A percentile compares a stretch with the other conserved stretches of the same genome.
Evolutionary conservation across 1,140 invertebrate species (phyloP).

Genomic region (Agrypnia vestita): DNA sequence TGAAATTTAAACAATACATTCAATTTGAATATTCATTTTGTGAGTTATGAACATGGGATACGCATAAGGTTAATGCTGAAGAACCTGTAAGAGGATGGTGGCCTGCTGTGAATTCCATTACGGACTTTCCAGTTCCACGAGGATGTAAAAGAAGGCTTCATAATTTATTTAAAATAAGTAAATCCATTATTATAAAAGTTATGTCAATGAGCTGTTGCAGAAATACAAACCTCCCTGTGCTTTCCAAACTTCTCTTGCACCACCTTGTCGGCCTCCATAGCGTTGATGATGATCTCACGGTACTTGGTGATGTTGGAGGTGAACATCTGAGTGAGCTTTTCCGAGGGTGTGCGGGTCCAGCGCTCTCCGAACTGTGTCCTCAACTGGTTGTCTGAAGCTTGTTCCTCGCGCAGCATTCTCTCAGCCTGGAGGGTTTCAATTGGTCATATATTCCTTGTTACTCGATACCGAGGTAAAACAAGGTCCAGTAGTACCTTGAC

Average conservation of each 20-base stretch:
- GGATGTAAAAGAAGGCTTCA: too few relatives aligned
- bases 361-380: slow-evolving; percentile 91
- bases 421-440: slow-evolving; percentile 75
- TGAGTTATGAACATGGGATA: too few relatives aligned
- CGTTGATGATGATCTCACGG: slow-evolving; percentile 92
- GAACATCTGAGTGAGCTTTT: slow-evolving; percentile 91
- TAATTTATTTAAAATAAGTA: too few relatives aligned
- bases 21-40: too few relatives aligned
- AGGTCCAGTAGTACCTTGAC: too few relatives aligned
- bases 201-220: background rate
- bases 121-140: too few relatives aligned
- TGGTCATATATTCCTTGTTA: too few relatives aligned
- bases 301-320: slow-evolving; percentile 92
- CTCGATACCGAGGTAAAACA: too few relatives aligned
- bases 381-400: slow-evolving; percentile 90
- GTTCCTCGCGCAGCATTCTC: slow-evolving; percentile 92
- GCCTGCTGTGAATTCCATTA: too few relatives aligned
- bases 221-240: slow-evolving; percentile 75
- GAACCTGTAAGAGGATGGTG: background rate
- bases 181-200: background rate
- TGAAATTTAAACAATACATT: too few relatives aligned
- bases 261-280: slow-evolving; percentile 81
- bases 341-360: slow-evolving; percentile 93
- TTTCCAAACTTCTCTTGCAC: slow-evolving; percentile 91
- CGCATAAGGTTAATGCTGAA: background rate